phyloP scores from a whole-genome alignment of 2,797 vertebrate genomes.

The Melanotaenia trifasciata region DNA sequence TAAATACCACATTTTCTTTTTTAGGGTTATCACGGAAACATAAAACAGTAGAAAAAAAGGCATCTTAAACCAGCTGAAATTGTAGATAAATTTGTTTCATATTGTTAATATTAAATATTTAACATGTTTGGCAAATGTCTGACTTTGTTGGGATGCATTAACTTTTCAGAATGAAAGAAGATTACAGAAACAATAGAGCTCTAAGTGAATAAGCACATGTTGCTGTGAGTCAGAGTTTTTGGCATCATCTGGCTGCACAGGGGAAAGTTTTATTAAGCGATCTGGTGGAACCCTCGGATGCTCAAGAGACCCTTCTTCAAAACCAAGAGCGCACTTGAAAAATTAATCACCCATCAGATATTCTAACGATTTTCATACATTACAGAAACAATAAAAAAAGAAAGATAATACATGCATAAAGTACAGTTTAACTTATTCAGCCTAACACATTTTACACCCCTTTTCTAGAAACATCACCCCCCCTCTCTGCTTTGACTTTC shows the following conservation, averaged over 20 bases:
- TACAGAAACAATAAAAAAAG: neutral
- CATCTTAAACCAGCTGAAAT: neutral
- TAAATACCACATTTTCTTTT: neutral
- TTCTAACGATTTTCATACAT: neutral
- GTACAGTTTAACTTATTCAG: neutral
- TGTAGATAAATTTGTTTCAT: neutral
- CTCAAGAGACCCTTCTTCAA: neutral
- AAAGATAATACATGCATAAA: neutral
- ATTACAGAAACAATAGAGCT: constrained; percentile 25
- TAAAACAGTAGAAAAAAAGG: neutral
- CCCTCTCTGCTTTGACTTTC: neutral
- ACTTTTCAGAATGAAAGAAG: neutral
- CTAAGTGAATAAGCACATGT: constrained; percentile 38
- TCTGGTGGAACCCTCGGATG: neutral
- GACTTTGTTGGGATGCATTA: neutral
- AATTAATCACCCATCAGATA: neutral
- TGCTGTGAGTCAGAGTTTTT: constrained; percentile 32
- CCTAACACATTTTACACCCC: neutral
- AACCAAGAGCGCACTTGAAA: neutral
- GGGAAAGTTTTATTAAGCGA: constrained; percentile 1
- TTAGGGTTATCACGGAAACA: neutral
- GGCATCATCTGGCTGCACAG: neutral
- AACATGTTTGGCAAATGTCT: neutral
- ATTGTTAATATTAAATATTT: constrained; percentile 8
- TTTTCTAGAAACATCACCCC: neutral